Conservation (phyloP, 1,140 invertebrate genomes). For the Asbolus verrucosus region DNA sequence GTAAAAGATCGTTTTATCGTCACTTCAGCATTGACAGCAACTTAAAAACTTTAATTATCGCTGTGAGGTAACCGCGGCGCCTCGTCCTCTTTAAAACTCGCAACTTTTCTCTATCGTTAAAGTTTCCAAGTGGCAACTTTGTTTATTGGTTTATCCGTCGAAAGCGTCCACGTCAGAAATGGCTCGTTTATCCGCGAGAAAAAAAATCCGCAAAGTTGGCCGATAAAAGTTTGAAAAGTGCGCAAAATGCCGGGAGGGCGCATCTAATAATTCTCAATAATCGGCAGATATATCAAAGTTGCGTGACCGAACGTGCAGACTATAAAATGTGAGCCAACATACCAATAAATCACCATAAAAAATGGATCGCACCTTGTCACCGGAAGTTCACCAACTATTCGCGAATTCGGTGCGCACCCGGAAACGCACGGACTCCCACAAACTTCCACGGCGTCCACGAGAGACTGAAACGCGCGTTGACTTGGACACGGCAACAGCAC, state of each 20-base stretch:
- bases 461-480: slow-evolving; percentile 47
- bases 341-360: slow-evolving; percentile 24
- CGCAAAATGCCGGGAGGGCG: not conserved
- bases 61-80: too few species aligned
- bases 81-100: not conserved
- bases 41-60: too few species aligned
- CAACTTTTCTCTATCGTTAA: too few species aligned
- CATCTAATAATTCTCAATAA: slow-evolving; percentile 19
- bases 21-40: too few species aligned
- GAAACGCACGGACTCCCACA: slow-evolving; percentile 12
- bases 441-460: slow-evolving; percentile 10
- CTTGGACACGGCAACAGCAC: slow-evolving; percentile 42
- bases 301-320: not conserved
- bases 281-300: slow-evolving; percentile 19
- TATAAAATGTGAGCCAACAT: slow-evolving; percentile 12
- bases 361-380: slow-evolving; percentile 36
- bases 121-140: not conserved
- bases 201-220: slow-evolving; percentile 6
- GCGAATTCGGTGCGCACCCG: slow-evolving; percentile 28
- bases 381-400: slow-evolving; percentile 44
- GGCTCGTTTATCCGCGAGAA: not conserved
- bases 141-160: slow-evolving; percentile 11
- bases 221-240: not conserved
- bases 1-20: too few species aligned
- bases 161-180: not conserved